Evolutionary conservation across 1,140 invertebrate genomes (phyloP), one percentile per base, ranked within the genome.

Genomic region (Chironomus striatipennis): DNA sequence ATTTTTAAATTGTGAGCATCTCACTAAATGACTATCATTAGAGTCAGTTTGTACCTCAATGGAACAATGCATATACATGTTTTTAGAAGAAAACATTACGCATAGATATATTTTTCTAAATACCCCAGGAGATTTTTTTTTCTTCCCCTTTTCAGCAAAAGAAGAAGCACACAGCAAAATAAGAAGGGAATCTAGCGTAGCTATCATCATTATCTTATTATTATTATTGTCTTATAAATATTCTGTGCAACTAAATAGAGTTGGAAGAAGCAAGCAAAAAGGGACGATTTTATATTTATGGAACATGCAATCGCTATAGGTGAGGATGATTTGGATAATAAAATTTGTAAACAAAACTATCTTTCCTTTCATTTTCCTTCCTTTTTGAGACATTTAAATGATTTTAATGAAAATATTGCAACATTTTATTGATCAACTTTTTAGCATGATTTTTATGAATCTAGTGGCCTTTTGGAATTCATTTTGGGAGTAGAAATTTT

Each of bases 261-360:
- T 34, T 34, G 24, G 24, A 34, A 34, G 24, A 34, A 34, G 24
- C 24, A 34, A 34, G 24, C 24, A 5, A 34, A 34, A 5, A 34
- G 24, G 24, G 24, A 34, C 5, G 24, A 34, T 34, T 34, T 34
- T 34, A 34, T 34, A 34, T 34, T 34, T 34, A 34, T 34, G 24
- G 24, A 5, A 34, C 24, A 34, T 34, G 24, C 24, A 34, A 34
- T 34, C 24, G 24, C 24, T 34, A 34, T 34, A 34, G 9, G 43
- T 47, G 43, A 47, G 43, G 43, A 47, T 47, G 43, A 47, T 47
- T 47, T 47, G 43, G 43, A 47, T 47, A 67, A 67, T 67, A 67
- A 67, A 67, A 67, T 67, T 67, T 67, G 64, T 67, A 67, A 67
- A 67, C 64, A 67, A 67, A 67, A 67, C 17, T 67, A 67, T 67